Conservation (phyloP, 2,113 vertebrate genomes). For the Catharus minimus region DNA sequence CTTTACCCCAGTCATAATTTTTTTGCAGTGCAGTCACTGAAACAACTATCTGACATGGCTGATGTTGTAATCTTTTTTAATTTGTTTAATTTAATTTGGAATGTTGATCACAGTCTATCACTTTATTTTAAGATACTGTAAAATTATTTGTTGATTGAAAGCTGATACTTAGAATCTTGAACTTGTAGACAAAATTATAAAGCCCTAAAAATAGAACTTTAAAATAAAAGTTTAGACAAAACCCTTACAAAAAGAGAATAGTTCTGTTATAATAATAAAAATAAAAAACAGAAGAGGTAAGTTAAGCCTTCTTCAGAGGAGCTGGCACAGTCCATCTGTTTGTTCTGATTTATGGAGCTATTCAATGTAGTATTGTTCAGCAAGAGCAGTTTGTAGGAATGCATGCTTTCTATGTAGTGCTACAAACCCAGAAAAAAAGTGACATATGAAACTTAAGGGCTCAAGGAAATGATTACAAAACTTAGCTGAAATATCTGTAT, state of each 20-base stretch:
- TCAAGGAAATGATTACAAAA: slow-evolving; percentile 26
- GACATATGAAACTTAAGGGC: not conserved
- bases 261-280: not conserved
- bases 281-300: slow-evolving; percentile 36
- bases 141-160: not conserved
- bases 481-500: not conserved
- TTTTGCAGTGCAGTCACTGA: not conserved
- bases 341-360: slow-evolving; percentile 27
- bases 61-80: not conserved
- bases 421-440: slow-evolving; percentile 20
- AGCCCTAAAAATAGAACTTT: not conserved
- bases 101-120: not conserved
- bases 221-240: not conserved
- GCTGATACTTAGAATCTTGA: not conserved
- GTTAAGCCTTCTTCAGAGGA: slow-evolving; percentile 18
- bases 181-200: not conserved
- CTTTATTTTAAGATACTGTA: not conserved
- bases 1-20: not conserved
- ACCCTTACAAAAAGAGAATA: not conserved
- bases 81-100: not conserved
- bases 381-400: slow-evolving; percentile 39
- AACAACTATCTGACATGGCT: not conserved
- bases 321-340: not conserved
- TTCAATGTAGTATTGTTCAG: slow-evolving; percentile 30
- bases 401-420: not conserved